Base-by-base conservation (phyloP, 2,888 invertebrate genomes). In the Lutraria lutraria region DNA sequence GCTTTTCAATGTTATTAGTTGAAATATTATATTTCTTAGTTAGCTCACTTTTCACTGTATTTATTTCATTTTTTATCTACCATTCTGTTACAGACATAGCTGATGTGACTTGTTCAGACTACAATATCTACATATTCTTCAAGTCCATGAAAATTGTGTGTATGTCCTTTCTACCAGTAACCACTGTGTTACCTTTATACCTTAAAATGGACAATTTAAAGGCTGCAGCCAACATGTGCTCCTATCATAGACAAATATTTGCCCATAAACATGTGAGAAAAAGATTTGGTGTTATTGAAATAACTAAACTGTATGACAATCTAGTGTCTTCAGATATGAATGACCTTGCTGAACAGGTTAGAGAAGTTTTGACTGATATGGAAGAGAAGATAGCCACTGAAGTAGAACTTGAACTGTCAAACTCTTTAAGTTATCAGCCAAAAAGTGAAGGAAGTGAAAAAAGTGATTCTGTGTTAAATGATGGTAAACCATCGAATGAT, bases 111-210 rank as follows among this genome's bases (percentile, higher is more conserved):
- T 92, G 92, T 72, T 84, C 89, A 43, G 90, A 89, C 4, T 91
- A 91, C 56, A 93, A 95, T 60, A 83, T 95, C 19, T 95, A 94
- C 90, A 83, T 96, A 43, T 94, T 95, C 86, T 86, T 93, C 12
- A 89, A 87, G 10, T 89, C 90, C 43, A 92, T 92, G 89, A 84
- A 94, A 60, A 89, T 96, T 0, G 92, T 88, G n/a, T 93, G 93
- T 83, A 79, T 95, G 19, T 87, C 92, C 10, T 90, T 96, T 2
- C 87, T 94, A 34, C 92, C 94, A 56, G 92, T 91, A 8, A 84
- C 92, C n/a, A 84, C 86, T 25, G 84, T 90, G 21, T 87, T 93
- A 72, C 89, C 92, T 13, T 86, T 92, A 54, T 93, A 92, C 31
- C 68, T 92, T 21, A 76, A 81, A 19, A 88, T 89, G 31, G 87